Percentiles rank a stretch among this genome's conserved stretches.
These are phyloP conservation scores for Megaptera novaeangliae DNA, from an alignment of 2,113 vertebrate species.

Conservation along the genomic window DNA sequence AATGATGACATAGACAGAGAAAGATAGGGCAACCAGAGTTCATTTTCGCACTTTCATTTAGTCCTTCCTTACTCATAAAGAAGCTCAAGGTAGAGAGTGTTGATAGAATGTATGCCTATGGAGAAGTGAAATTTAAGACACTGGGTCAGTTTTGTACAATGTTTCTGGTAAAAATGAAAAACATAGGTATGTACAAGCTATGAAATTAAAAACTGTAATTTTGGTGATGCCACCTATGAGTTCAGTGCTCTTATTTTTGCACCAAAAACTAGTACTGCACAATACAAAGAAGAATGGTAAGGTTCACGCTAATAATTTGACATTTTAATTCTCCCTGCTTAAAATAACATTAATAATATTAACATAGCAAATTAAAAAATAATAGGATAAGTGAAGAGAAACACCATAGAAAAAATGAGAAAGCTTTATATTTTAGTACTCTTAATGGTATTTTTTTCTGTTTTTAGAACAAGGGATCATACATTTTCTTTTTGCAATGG, in stretches of 20 bases:
- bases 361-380: neutral
- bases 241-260: neutral
- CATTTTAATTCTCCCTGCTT: constrained; percentile 1
- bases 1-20: neutral
- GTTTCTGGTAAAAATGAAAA: neutral
- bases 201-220: neutral
- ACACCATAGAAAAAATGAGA: neutral
- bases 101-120: neutral
- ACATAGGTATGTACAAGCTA: neutral
- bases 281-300: neutral
- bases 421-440: neutral
- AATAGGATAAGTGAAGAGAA: neutral
- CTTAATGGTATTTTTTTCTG: neutral
- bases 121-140: neutral
- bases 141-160: neutral
- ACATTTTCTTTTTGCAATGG: neutral
- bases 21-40: neutral
- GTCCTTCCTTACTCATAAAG: neutral
- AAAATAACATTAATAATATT: neutral
- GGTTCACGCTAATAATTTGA: neutral
- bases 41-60: neutral
- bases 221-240: neutral
- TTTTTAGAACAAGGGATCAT: neutral
- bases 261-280: neutral
- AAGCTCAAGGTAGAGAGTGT: neutral